Conservation (phyloP, 1,140 invertebrate genomes). For the Tetranychus cinnabarinus region DNA sequence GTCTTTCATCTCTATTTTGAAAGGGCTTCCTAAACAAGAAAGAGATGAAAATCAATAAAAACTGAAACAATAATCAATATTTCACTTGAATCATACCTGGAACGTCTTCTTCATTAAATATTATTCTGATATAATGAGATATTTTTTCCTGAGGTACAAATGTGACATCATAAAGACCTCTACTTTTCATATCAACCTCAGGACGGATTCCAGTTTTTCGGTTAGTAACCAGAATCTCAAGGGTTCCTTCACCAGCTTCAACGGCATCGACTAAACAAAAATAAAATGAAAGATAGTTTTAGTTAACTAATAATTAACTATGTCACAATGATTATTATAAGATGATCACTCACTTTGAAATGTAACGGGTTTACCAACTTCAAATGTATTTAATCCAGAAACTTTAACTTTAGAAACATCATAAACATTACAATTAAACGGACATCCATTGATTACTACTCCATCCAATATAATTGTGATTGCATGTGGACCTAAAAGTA, state of each 20-base stretch:
- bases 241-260: slow-evolving; percentile 77
- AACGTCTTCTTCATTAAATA: slow-evolving; percentile 81
- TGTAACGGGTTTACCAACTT: slow-evolving; percentile 16
- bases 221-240: slow-evolving; percentile 79
- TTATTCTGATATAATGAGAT: slow-evolving; percentile 80
- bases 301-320: neutral
- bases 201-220: slow-evolving; percentile 38
- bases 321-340: neutral
- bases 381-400: slow-evolving; percentile 35
- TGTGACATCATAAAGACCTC: slow-evolving; percentile 83
- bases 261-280: slow-evolving; percentile 68
- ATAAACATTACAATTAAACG: slow-evolving; percentile 75
- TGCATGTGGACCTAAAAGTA: slow-evolving; percentile 39
- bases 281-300: neutral
- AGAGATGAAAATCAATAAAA: slow-evolving; percentile 1
- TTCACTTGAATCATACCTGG: slow-evolving; percentile 27
- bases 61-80: neutral
- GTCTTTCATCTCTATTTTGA: slow-evolving; percentile 34
- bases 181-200: slow-evolving; percentile 55
- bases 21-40: slow-evolving; percentile 47
- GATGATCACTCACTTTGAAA: slow-evolving; percentile 21
- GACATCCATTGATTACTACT: slow-evolving; percentile 62
- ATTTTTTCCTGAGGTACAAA: slow-evolving; percentile 74
- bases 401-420: slow-evolving; percentile 64
- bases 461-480: slow-evolving; percentile 52